phyloP scores from a whole-genome alignment of 2,113 vertebrate species.

The Setophaga kirtlandii region DNA sequence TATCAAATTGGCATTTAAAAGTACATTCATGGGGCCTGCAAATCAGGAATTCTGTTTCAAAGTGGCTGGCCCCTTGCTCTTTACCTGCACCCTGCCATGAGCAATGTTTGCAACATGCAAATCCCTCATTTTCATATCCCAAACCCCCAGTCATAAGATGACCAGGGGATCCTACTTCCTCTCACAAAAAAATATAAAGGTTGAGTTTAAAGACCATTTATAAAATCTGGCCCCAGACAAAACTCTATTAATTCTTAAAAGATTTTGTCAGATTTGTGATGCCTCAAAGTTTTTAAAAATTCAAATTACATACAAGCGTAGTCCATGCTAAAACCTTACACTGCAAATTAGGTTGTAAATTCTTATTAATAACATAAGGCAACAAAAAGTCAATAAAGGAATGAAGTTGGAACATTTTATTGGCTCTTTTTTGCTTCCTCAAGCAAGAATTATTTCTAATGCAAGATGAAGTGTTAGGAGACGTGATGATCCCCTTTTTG shows the following conservation, averaged over 20 bases:
- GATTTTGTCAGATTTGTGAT: not conserved
- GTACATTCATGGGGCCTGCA: not conserved
- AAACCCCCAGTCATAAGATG: not conserved
- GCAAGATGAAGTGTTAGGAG: conserved; percentile 57
- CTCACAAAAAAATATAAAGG: not conserved
- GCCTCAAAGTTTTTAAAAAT: not conserved
- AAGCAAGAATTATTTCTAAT: conserved; percentile 56
- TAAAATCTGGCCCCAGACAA: not conserved
- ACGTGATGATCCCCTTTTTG: conserved; percentile 62
- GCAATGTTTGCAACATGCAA: not conserved
- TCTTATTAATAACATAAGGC: conserved; percentile 49
- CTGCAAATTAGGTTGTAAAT: conserved; percentile 45
- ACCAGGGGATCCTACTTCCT: not conserved
- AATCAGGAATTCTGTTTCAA: not conserved
- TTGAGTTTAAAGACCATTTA: not conserved
- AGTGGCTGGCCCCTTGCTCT: not conserved
- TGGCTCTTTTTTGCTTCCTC: conserved; percentile 37
- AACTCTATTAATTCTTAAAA: not conserved
- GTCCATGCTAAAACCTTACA: not conserved
- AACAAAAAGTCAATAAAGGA: conserved; percentile 45
- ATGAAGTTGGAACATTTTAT: conserved; percentile 57
- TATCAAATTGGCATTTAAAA: not conserved
- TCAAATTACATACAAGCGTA: not conserved
- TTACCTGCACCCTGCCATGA: conserved; percentile 17
- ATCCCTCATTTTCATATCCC: not conserved